Percentiles rank a stretch among this genome's conserved stretches.
These are phyloP conservation scores for Melospiza georgiana DNA, from an alignment of 2,113 vertebrate genomes.

Conservation along the genomic window DNA sequence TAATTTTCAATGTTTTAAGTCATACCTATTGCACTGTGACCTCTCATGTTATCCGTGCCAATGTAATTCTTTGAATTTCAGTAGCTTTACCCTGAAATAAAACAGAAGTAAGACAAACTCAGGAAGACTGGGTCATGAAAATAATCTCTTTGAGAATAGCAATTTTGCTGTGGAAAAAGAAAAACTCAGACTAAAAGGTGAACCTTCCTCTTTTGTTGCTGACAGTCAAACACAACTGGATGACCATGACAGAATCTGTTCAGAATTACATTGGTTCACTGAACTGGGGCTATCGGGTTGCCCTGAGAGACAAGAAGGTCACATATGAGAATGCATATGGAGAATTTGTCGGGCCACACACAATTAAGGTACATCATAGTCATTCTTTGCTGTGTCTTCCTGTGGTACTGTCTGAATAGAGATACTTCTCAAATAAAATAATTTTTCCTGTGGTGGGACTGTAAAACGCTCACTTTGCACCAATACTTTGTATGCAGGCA, in stretches of 20 bases:
- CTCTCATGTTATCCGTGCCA: neutral
- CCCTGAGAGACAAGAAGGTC: slow-evolving; percentile 76
- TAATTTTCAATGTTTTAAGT: neutral
- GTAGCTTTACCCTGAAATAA: neutral
- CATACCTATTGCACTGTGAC: neutral
- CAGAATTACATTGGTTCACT: slow-evolving; percentile 79
- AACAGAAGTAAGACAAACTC: neutral
- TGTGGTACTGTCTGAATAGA: neutral
- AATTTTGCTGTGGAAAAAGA: neutral
- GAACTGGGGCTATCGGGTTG: slow-evolving; percentile 79
- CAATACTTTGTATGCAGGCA: slow-evolving; percentile 69
- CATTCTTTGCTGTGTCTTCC: neutral
- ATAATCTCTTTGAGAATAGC: neutral
- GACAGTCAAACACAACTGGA: slow-evolving; percentile 80
- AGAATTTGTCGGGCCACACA: slow-evolving; percentile 79
- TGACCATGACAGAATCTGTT: slow-evolving; percentile 78
- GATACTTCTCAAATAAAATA: neutral
- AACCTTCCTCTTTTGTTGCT: neutral
- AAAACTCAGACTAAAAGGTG: neutral
- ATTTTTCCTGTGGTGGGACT: neutral
- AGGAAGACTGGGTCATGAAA: neutral
- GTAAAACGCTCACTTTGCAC: neutral
- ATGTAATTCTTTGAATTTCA: neutral
- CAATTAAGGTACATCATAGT: slow-evolving; percentile 76
- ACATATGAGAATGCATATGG: slow-evolving; percentile 79